Evolutionary conservation across 2,888 invertebrate species (phyloP), one percentile per base, ranked within the genome.

Genomic region (Drosophila limbata): DNA sequence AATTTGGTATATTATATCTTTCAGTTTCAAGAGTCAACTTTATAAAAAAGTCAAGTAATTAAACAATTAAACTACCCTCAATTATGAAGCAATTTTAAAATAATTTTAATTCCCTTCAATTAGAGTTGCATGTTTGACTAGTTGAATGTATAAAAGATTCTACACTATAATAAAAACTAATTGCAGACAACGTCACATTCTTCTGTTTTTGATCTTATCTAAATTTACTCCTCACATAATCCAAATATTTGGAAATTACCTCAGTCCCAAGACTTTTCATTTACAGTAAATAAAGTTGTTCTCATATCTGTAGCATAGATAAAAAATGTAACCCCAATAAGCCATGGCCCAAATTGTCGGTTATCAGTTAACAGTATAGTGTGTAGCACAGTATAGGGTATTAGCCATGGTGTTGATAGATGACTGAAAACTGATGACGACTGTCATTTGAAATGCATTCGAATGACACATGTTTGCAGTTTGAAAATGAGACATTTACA

Each of bases 291-390:
- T 70, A 62, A 45, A 45, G 64, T 72, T 62, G 21, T 57, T 64
- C 60, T 61, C 71, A 68, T 84, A 88, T 83, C 73, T 81, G 1
- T 5, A 68, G 33, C 66, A 81, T 69, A 88, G 87, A 88, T 84
- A 82, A 75, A 62, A 52, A 67, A 33, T 21, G 40, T 42, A 60
- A 63, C 51, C 56, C 51, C n/a, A 13, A 45, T 40, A 52, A 75
- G 66, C 88, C 84, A 55, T 85, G 84, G 85, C 84, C 89, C 57
- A 73, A 84, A 87, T 85, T 64, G 57, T 69, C 53, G 45, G 8
- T 73, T 85, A 77, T 81, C 81, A 63, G 68, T 67, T 73, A 53
- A 62, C 64, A 48, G 28, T 25, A 60, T n/a, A 53, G 51, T 56
- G 40, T 64, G 57, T 57, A 28, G 47, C 42, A 60, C 31, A 53